Percentiles rank a stretch among this genome's conserved stretches.
phyloP scores from a whole-genome alignment of 2,888 invertebrate genomes.

The Cremastinae sp. region DNA sequence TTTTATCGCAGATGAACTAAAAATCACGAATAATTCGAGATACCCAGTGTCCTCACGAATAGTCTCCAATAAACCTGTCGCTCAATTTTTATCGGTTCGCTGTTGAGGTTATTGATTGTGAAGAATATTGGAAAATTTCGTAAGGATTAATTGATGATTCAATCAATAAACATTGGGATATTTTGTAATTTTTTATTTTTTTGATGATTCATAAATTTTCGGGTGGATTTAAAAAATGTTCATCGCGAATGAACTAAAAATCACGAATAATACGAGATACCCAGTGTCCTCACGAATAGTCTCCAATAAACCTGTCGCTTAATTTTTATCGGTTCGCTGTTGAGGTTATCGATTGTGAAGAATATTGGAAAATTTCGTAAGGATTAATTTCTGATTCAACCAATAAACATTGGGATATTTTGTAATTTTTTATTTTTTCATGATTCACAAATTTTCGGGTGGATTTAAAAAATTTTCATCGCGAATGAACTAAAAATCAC shows the following conservation, averaged over 20 bases:
- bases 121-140: constrained; percentile 9
- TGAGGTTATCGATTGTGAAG: too few species aligned
- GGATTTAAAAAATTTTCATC: too few species aligned
- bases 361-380: constrained; percentile 8
- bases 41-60: background rate
- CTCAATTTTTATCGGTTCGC: constrained; percentile 11
- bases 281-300: background rate
- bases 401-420: background rate
- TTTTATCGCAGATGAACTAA: too few species aligned
- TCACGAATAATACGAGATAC: background rate
- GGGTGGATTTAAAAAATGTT: too few species aligned
- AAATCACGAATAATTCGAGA: background rate
- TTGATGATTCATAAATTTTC: too few species aligned
- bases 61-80: background rate
- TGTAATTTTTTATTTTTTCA: too few species aligned
- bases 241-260: too few species aligned
- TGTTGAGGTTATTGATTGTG: too few species aligned
- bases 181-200: too few species aligned
- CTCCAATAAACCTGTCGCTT: background rate
- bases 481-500: background rate
- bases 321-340: background rate
- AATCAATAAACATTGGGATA: background rate
- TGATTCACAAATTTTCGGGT: too few species aligned
- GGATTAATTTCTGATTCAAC: background rate
- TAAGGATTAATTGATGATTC: background rate